Base-by-base conservation (phyloP, 2,797 vertebrate species). In the Chaetophractus vellerosus region DNA sequence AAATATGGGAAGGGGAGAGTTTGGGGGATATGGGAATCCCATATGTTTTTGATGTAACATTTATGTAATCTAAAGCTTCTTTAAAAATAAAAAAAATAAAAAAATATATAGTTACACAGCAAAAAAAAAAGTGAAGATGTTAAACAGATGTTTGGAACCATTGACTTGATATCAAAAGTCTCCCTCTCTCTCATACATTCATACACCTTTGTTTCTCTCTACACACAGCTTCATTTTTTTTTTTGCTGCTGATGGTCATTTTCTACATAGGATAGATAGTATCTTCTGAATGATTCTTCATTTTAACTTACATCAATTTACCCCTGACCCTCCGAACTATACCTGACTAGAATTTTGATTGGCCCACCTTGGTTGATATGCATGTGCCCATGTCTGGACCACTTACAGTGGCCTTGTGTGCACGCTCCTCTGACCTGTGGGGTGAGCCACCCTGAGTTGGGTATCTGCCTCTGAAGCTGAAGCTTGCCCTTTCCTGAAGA, bases 311-410 rank as follows among this genome's bases (percentile, higher is more conserved):
- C 6, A 55, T 6, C 36, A 3, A 26, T 93, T 93, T 79, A 26
- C 50, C 8, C 6, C 2, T 11, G 11, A 1, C 0, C 8, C 9
- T 8, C 55, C 14, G 3, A 9, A 36, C 76, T 50, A 50, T 36
- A 9, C 41, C 18, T 64, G 12, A 6, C 57, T 88, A 33, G 21
- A 50, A 38, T 71, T 69, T 88, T 71, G 15, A 81, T 16, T 83
- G 19, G 5, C 55, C 31, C 10, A 28, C 31, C 33, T 14, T 36
- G 8, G 45, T 41, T 75, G 31, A 52, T 9, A 2, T 6, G 18
- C 24, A 19, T 50, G 14, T 19, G 16, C 26, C 28, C n/a, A 19
- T 69, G 72, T 92, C 48, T 50, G 14, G 21, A 41, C 6, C 55
- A 76, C 10, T 66, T 45, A n/a, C 48, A 24, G 15, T 24, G 2